A percentile compares a stretch with the other conserved stretches of the same genome.
phyloP scores from a whole-genome alignment of 2,113 vertebrate genomes.

The Tylochromis polylepis region DNA sequence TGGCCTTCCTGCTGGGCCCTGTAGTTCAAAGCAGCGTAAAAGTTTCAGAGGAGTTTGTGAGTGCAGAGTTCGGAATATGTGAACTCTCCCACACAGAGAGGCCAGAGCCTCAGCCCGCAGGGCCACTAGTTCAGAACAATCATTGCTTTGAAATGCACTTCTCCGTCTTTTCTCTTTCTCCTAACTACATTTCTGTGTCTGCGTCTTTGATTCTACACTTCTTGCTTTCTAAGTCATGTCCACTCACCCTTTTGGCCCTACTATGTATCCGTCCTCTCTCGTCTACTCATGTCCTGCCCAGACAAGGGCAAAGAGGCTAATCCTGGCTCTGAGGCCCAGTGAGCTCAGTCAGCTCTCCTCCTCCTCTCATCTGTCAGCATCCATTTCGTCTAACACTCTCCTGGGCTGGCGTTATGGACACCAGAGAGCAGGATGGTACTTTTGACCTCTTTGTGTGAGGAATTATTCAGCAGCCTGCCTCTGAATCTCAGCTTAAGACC shows the following conservation, averaged over 20 bases:
- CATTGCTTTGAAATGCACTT: slow-evolving; percentile 3
- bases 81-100: background rate
- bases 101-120: background rate
- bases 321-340: slow-evolving; percentile 53
- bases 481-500: background rate
- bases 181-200: background rate
- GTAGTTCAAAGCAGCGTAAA: background rate
- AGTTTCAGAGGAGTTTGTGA: background rate
- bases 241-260: slow-evolving; percentile 26
- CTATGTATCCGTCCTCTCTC: slow-evolving; percentile 4
- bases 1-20: background rate
- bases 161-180: background rate
- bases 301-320: slow-evolving; percentile 62
- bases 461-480: slow-evolving; percentile 38
- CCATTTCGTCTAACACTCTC: slow-evolving; percentile 41
- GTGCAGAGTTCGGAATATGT: background rate
- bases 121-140: background rate
- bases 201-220: background rate
- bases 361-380: slow-evolving; percentile 44
- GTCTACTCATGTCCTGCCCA: slow-evolving; percentile 20
- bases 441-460: slow-evolving; percentile 38
- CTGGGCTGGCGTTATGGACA: slow-evolving; percentile 29
- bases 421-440: slow-evolving; percentile 20
- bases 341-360: slow-evolving; percentile 42
- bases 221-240: slow-evolving; percentile 12